A percentile compares a stretch with the other conserved stretches of the same genome.
phyloP scores from a whole-genome alignment of 2,797 vertebrate species.

The Lutra lutra region DNA sequence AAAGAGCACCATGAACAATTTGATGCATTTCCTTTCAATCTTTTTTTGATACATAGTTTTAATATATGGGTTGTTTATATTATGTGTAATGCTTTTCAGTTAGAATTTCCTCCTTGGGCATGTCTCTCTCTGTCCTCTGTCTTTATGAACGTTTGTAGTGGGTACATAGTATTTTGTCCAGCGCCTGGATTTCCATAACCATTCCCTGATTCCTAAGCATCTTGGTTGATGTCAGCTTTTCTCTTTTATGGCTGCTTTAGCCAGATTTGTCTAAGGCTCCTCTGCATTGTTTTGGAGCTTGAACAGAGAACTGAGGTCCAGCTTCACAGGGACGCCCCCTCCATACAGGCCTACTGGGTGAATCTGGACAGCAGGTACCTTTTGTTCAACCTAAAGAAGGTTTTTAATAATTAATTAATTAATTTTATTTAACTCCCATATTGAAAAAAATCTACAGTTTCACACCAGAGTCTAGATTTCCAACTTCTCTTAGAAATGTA shows the following conservation, averaged over 20 bases:
- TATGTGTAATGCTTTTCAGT: background rate
- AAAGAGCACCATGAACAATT: background rate
- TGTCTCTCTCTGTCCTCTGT: background rate
- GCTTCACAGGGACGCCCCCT: rapidly evolving
- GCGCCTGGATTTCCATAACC: background rate
- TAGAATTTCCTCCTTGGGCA: background rate
- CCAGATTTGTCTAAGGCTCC: background rate
- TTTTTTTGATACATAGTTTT: background rate
- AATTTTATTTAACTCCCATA: background rate
- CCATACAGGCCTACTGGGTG: background rate
- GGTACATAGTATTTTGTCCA: background rate
- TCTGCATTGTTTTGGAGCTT: background rate
- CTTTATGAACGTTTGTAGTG: background rate
- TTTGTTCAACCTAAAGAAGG: background rate
- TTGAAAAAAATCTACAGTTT: background rate
- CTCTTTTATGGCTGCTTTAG: background rate
- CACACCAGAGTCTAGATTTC: background rate
- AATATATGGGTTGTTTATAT: background rate
- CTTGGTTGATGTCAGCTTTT: background rate
- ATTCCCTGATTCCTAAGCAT: background rate
- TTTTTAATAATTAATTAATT: background rate
- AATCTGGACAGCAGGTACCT: background rate
- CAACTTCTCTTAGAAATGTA: slow-evolving; percentile 1
- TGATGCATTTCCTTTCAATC: background rate
- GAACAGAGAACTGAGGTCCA: background rate